These are phyloP conservation scores for Pycnomerus fuliginosus DNA, from an alignment of 2,888 invertebrate species.

Conservation along the genomic window DNA sequence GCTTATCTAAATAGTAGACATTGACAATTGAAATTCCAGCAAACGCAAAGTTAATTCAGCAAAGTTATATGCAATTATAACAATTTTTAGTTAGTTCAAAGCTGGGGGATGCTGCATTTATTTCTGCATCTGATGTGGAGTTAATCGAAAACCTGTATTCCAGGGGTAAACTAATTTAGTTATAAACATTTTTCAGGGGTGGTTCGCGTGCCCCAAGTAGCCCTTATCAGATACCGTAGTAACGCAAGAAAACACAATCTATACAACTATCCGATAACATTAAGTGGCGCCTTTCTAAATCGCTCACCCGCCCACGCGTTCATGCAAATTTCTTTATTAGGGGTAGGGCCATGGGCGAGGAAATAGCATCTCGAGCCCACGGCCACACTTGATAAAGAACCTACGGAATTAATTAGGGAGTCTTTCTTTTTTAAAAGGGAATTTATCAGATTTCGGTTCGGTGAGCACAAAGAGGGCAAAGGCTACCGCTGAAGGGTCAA, in stretches of 20 bases:
- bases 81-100: too few species aligned
- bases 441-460: slow-evolving; percentile 37
- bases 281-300: slow-evolving; percentile 39
- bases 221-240: slow-evolving; percentile 35
- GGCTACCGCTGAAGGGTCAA: slow-evolving; percentile 37
- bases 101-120: too few species aligned
- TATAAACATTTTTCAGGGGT: neutral
- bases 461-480: slow-evolving; percentile 36
- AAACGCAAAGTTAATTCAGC: too few species aligned
- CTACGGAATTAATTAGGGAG: slow-evolving; percentile 17
- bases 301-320: slow-evolving; percentile 33
- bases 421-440: slow-evolving; percentile 26
- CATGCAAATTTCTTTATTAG: slow-evolving; percentile 35
- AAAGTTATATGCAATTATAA: too few species aligned
- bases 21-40: too few species aligned
- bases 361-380: slow-evolving; percentile 5
- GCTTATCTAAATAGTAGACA: too few species aligned
- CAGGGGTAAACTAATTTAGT: neutral
- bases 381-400: slow-evolving; percentile 16
- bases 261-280: slow-evolving; percentile 36
- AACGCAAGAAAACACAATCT: slow-evolving; percentile 37
- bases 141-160: too few species aligned
- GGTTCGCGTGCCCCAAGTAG: slow-evolving; percentile 13
- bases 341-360: slow-evolving; percentile 4
- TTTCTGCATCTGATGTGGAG: too few species aligned